Percentiles rank a stretch among this genome's conserved stretches.
Evolutionary conservation across 2,113 vertebrate species (phyloP).

Genomic region (Phocoena phocoena): DNA sequence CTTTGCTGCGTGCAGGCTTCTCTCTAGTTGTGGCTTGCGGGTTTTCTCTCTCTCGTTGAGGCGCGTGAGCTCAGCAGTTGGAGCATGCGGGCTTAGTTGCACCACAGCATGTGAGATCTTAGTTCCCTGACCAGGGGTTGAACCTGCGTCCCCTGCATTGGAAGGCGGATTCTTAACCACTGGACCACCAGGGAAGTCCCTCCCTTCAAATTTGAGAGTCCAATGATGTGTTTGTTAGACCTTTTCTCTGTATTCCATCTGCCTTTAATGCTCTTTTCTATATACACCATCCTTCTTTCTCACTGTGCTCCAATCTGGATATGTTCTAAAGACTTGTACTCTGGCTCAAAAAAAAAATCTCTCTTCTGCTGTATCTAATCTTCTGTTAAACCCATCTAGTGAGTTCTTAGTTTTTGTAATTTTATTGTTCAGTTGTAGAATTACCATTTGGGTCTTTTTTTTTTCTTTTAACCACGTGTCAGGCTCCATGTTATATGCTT

Average conservation of each 20-base stretch:
- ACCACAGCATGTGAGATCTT: no score
- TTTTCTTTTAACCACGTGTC: not conserved
- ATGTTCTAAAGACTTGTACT: not conserved
- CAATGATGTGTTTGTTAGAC: not conserved
- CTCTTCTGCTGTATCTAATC: not conserved
- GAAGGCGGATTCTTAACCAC: no score
- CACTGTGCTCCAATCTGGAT: not conserved
- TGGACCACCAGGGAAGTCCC: not conserved
- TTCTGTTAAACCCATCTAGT: not conserved
- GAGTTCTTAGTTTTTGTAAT: not conserved
- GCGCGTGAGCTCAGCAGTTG: no score
- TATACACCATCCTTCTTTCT: not conserved
- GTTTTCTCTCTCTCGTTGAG: no score
- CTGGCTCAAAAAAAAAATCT: not conserved
- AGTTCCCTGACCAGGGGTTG: no score
- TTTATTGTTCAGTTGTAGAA: not conserved
- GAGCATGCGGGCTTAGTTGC: no score
- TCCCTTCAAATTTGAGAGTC: not conserved
- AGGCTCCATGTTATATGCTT: not conserved
- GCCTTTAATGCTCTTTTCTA: not conserved
- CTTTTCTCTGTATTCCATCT: not conserved
- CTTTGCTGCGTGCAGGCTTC: no score
- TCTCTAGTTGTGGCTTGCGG: no score
- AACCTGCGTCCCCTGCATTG: no score
- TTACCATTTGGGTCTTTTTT: not conserved